Evolutionary conservation across 2,888 invertebrate genomes (phyloP), one percentile per base, ranked within the genome.

Genomic region (Drosophila macrospina): DNA sequence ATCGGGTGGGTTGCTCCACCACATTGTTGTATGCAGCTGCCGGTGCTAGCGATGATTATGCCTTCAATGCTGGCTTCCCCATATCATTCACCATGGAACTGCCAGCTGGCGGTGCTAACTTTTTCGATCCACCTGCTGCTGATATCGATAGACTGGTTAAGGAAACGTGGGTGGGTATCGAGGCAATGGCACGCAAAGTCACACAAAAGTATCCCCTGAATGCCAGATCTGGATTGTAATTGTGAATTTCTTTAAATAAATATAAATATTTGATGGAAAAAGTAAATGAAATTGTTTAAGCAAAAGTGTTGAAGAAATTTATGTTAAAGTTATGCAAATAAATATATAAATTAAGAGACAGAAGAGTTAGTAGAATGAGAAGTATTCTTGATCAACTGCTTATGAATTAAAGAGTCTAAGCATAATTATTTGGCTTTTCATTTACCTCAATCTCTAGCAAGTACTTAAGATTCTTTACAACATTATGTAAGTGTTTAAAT

Each of bases 11-110:
- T 4, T 74, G 80, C 28, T 83, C 90, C 13, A 88, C 91, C 2
- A 54, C 70, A 1, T 60, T 86, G 0, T 90, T 92, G 56, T 94
- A 94, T 71, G 85, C 91, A 0, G 93, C 94, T 0, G 84, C 91
- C 24, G 95, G 95, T 0, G 94, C 94, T 6, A 93, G 95, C 69
- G 88, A 94, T 81, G 95, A 95, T 79, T 95, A 94, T 90, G 94
- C 94, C 2, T 94, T 94, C 88, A 93, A 65, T 56, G 70, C 69
- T 1, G 88, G 84, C 0, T 88, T 72, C 39, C 77, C 81, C 10
- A 86, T 84, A 47, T 74, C 88, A 4, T 79, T 85, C 6, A 95
- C 95, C 1, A 92, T 94, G 73, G 95, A 95, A 86, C 84, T 95
- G 48, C 95, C 95, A 0, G 93, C 93, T 28, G 93, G 94, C 10